These are phyloP conservation scores for human (Homo sapiens) DNA, from an alignment of 2,113 vertebrate species.

Conservation along the genomic window GRCh38 chr2:221762501-221763000, in stretches of 20 bases:
- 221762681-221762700: background rate
- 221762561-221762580: background rate
- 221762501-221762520: background rate
- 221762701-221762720: background rate
- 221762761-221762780: background rate
- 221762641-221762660: background rate
- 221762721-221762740: background rate
- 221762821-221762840: slow-evolving; percentile 33
- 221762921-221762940: slow-evolving; percentile 14
- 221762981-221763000: background rate
- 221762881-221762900: slow-evolving; percentile 39
- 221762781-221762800: slow-evolving; percentile 27
- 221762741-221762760: background rate
- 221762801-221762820: slow-evolving; percentile 39
- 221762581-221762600: background rate
- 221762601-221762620: background rate
- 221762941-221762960: background rate
- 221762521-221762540: fast-evolving
- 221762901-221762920: background rate
- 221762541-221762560: background rate
- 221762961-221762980: background rate
- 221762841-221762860: background rate
- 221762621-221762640: background rate
- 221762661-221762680: background rate
- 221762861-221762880: background rate